Conservation (phyloP, 2,113 vertebrate genomes). For the Xenopus laevis region DNA sequence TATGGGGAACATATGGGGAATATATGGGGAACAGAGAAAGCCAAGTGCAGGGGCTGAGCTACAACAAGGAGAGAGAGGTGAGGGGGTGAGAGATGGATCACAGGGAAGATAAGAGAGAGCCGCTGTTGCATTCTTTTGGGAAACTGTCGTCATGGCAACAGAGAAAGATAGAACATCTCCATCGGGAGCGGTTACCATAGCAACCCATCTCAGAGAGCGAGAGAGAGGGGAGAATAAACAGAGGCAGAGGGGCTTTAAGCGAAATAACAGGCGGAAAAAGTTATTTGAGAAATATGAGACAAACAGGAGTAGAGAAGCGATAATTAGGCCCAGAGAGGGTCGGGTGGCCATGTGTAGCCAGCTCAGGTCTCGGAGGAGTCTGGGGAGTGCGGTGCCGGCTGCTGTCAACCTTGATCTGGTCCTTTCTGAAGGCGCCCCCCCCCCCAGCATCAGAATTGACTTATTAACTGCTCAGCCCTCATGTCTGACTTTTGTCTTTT, state of each 20-base stretch:
- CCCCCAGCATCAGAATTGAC: not conserved
- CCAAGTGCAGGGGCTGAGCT: too few species aligned
- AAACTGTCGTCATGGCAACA: conserved; percentile 72
- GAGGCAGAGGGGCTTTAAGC: not conserved
- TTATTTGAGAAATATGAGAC: not conserved
- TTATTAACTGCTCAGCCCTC: too few species aligned
- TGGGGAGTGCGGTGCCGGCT: conserved; percentile 30
- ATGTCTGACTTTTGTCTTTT: too few species aligned
- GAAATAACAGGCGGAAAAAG: not conserved
- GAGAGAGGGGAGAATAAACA: not conserved
- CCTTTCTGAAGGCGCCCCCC: not conserved
- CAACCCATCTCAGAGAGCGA: conserved; percentile 66
- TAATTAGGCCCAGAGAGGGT: not conserved
- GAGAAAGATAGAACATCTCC: conserved; percentile 67
- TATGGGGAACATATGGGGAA: too few species aligned
- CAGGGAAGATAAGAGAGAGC: conserved; percentile 6
- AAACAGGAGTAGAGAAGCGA: not conserved
- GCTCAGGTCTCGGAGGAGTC: conserved; percentile 21
- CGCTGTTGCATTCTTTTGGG: conserved; percentile 19
- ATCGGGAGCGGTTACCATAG: conserved; percentile 71
- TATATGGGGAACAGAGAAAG: too few species aligned
- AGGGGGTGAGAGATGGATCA: not conserved
- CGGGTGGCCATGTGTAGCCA: conserved; percentile 58
- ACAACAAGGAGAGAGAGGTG: not conserved
- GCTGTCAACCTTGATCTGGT: conserved; percentile 5